Evolutionary conservation across 2,888 invertebrate genomes (phyloP).

Genomic region (Bimastos eiseni): DNA sequence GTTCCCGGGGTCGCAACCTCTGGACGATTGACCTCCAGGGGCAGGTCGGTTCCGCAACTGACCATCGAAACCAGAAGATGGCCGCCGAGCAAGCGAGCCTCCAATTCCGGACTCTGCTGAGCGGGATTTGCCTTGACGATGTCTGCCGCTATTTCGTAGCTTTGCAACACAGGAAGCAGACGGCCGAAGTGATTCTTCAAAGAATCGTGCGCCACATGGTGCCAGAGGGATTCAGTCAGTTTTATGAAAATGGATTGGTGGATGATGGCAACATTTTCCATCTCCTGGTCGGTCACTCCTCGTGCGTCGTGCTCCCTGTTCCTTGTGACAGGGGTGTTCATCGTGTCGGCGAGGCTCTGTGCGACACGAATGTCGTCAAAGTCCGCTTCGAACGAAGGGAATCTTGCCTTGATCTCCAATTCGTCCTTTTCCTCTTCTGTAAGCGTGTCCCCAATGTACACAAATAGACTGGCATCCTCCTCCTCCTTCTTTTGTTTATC

Average conservation of each 20-base stretch:
- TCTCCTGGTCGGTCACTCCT: constrained; percentile 45
- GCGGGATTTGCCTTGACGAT: constrained; percentile 42
- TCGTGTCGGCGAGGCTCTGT: constrained; percentile 33
- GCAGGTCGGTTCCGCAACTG: not conserved
- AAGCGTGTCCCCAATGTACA: constrained; percentile 58
- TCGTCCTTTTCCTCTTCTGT: constrained; percentile 60
- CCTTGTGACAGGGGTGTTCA: not conserved
- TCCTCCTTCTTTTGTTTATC: constrained; percentile 71
- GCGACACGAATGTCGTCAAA: constrained; percentile 57
- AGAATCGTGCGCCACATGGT: not conserved
- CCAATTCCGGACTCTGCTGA: constrained; percentile 13
- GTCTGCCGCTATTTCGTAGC: constrained; percentile 49
- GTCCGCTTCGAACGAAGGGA: constrained; percentile 62
- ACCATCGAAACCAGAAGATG: not conserved
- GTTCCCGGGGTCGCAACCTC: not conserved
- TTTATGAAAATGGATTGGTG: constrained; percentile 49
- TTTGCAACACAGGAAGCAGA: constrained; percentile 48
- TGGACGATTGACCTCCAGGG: not conserved
- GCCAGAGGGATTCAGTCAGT: constrained; percentile 44
- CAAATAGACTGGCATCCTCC: constrained; percentile 74
- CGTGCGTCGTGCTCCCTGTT: not conserved
- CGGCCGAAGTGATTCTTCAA: constrained; percentile 40
- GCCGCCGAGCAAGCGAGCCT: not conserved
- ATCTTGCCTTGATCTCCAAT: constrained; percentile 55
- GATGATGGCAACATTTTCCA: constrained; percentile 47